Base-by-base conservation (phyloP, 2,113 vertebrate species). In the Ploceus nigricollis region DNA sequence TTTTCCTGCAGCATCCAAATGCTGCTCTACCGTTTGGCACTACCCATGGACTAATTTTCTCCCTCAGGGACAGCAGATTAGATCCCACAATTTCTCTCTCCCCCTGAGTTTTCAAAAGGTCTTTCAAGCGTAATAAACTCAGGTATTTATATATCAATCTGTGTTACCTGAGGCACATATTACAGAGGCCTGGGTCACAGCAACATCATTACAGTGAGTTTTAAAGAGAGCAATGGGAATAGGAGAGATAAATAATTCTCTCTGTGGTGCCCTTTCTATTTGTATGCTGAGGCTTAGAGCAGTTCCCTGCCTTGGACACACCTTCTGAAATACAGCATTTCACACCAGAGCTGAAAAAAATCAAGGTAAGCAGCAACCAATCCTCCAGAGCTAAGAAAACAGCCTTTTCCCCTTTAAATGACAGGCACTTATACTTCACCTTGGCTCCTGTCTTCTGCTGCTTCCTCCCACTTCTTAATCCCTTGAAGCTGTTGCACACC, bases 91-190 rank as follows among this genome's bases (percentile, higher is more conserved):
- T 86, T 83, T 87, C 82, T 85, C 76, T 72, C 56, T 56, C 85
- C 90, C 71, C 40, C 53, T 23, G 80, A 94, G 88, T 78, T 88
- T 92, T 75, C 72, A 53, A 92, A 90, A 95, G 92, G 92, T 92
- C 90, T 96, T 96, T 96, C 88, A 81, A 86, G 76, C 24, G 65
- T 90, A 94, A 96, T 94, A 95, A 96, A 92, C 88, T 48, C 88
- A 78, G 79, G 79, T 93, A 90, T 96, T 96, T 96, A 86, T 95
- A 71, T 92, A 94, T 93, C 96, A 97, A 83, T 94, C 94, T 90
- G 68, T 0, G 17, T 96, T 96, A 86, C 96, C 95, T 92, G 86
- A 94, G 87, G 94, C 94, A 95, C 86, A 68, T 78, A 90, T 64
- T 88, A 64, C 10, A 53, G 82, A 53, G 82, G 68, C 76, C 69